Evolutionary conservation across 2,888 invertebrate genomes (phyloP).

Genomic region (Cantharis flavilabris): DNA sequence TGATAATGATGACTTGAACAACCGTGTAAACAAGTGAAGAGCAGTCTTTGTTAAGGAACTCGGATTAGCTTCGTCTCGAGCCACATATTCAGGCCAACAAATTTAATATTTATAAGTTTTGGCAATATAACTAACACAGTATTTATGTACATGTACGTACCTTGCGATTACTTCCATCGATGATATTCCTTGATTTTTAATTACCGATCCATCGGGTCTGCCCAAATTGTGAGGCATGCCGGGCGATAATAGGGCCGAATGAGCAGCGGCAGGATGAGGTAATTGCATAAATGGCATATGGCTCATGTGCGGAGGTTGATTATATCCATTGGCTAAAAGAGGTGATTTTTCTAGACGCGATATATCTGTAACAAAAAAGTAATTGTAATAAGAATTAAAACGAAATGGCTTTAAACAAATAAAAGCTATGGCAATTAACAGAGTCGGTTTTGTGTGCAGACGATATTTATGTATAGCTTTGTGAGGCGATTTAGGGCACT

Average conservation of each 20-base stretch:
- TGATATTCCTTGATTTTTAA: constrained; percentile 83
- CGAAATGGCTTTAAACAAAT: constrained; percentile 8
- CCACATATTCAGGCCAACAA: not conserved
- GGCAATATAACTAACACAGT: not conserved
- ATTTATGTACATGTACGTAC: constrained; percentile 55
- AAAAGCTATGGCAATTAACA: constrained; percentile 6
- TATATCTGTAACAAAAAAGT: constrained; percentile 67
- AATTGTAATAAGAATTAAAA: not conserved
- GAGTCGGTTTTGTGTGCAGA: constrained; percentile 21
- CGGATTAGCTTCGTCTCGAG: constrained; percentile 25
- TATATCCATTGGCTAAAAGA: constrained; percentile 90
- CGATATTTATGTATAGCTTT: constrained; percentile 42
- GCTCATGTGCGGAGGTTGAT: constrained; percentile 89
- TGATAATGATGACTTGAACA: constrained; percentile 63
- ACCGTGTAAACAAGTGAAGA: constrained; percentile 53
- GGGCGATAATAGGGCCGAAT: constrained; percentile 83
- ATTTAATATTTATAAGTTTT: not conserved
- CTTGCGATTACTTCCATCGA: constrained; percentile 91
- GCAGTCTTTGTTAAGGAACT: constrained; percentile 35
- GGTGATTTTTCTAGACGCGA: constrained; percentile 91
- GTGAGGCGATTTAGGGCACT: constrained; percentile 48
- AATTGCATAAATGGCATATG: constrained; percentile 96
- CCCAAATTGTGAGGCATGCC: constrained; percentile 87
- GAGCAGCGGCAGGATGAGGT: constrained; percentile 72
- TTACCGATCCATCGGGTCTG: constrained; percentile 80